These are phyloP conservation scores for Henicopernis longicauda DNA, from an alignment of 2,113 vertebrate species.

Conservation along the genomic window DNA sequence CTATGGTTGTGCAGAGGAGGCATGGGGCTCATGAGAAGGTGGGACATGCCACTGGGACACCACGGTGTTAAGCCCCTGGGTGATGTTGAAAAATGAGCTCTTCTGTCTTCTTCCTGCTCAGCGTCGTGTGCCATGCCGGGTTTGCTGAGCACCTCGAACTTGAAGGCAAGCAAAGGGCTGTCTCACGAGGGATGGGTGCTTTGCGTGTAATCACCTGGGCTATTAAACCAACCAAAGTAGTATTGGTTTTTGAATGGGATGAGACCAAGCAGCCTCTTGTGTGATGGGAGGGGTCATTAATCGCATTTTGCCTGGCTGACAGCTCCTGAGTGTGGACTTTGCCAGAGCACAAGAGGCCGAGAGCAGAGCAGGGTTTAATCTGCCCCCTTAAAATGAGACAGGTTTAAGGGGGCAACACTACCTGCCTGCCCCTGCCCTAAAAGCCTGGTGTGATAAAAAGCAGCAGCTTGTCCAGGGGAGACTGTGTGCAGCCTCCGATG, in stretches of 20 bases:
- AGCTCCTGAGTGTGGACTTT: not conserved
- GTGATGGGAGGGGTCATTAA: rapidly evolving
- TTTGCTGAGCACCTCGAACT: not conserved
- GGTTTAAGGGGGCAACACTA: not conserved
- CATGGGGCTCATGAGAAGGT: rapidly evolving
- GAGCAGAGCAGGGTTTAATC: not conserved
- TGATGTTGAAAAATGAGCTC: not conserved
- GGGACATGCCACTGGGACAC: not conserved
- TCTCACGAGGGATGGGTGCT: not conserved
- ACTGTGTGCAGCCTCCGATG: not conserved
- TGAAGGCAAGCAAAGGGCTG: not conserved
- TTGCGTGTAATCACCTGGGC: not conserved
- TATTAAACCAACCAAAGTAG: not conserved
- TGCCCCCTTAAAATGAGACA: not conserved
- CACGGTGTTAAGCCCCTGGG: not conserved
- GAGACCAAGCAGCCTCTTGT: not conserved
- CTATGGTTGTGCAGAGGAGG: not conserved
- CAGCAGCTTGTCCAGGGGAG: not conserved
- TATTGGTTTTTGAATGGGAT: not conserved
- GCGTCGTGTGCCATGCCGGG: rapidly evolving
- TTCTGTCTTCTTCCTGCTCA: not conserved
- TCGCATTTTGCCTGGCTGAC: not conserved
- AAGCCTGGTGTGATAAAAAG: not conserved
- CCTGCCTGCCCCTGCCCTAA: not conserved
- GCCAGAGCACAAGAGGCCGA: not conserved